Percentiles rank a stretch among this genome's conserved stretches.
phyloP scores from a whole-genome alignment of 64 coral and sea anemone genomes.

The Catalaphyllia jardinei region DNA sequence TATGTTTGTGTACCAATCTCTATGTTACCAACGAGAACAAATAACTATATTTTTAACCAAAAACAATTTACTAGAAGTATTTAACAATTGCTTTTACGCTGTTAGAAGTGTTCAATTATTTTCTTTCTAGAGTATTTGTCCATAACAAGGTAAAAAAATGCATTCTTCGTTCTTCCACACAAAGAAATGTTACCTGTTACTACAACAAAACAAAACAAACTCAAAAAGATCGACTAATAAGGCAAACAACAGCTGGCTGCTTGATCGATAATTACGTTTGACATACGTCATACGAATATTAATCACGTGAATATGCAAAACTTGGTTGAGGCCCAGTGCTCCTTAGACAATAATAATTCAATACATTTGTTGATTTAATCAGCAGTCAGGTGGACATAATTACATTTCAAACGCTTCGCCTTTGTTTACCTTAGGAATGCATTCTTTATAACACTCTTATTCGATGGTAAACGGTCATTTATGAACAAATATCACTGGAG shows the following conservation, averaged over 20 bases:
- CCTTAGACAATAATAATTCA: slow-evolving; percentile 38
- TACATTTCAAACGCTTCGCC: slow-evolving; percentile 38
- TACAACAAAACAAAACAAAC: slow-evolving; percentile 46
- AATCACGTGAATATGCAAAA: slow-evolving; percentile 27
- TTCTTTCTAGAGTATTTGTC: background rate
- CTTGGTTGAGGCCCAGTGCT: slow-evolving; percentile 14
- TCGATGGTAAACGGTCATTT: slow-evolving; percentile 57
- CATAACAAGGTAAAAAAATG: slow-evolving; percentile 8
- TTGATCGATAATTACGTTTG: slow-evolving; percentile 7
- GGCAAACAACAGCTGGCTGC: slow-evolving; percentile 17
- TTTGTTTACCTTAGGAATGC: slow-evolving; percentile 41
- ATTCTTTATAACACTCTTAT: slow-evolving; percentile 40
- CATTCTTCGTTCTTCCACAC: background rate
- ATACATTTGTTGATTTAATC: slow-evolving; percentile 4
- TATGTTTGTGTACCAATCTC: no score
- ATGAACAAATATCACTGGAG: slow-evolving; percentile 25
- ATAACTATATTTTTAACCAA: no score
- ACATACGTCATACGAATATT: slow-evolving; percentile 21
- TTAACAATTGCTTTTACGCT: background rate
- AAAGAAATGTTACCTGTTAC: slow-evolving; percentile 26
- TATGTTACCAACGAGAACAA: no score
- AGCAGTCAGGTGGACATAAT: slow-evolving; percentile 44
- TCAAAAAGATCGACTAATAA: slow-evolving; percentile 20
- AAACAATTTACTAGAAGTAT: no score
- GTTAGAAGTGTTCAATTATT: background rate